Evolutionary conservation across 2,113 vertebrate genomes (phyloP).

Genomic region (Centropus bengalensis): DNA sequence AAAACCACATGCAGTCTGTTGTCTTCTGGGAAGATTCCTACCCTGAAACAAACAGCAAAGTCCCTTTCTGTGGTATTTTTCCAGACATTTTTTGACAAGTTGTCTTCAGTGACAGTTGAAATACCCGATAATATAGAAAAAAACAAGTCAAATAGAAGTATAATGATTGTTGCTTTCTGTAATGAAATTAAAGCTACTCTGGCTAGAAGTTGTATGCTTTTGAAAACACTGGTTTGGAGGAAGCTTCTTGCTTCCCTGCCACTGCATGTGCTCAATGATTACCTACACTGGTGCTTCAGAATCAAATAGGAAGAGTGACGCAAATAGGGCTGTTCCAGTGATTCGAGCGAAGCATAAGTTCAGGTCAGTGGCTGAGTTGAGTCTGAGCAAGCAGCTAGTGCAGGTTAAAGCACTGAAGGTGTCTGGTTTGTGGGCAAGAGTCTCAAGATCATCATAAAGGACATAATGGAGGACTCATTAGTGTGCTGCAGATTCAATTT

Average conservation of each 20-base stretch:
- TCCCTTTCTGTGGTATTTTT: not conserved
- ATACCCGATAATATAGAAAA: not conserved
- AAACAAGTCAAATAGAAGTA: not conserved
- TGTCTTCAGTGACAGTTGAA: not conserved
- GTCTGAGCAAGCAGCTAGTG: not conserved
- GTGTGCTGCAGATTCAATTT: not conserved
- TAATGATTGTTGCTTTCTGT: not conserved
- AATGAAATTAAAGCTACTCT: not conserved
- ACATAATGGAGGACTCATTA: not conserved
- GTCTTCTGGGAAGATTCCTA: not conserved
- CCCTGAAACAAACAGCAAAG: not conserved
- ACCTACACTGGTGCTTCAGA: not conserved
- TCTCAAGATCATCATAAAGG: not conserved
- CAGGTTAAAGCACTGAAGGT: not conserved
- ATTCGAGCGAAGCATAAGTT: not conserved
- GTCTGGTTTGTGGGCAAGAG: not conserved
- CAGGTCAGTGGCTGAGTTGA: not conserved
- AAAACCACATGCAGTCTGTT: not conserved
- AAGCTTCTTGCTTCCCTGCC: not conserved
- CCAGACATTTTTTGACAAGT: not conserved
- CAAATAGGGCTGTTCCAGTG: accelerated
- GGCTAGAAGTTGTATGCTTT: not conserved
- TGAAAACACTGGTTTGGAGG: not conserved
- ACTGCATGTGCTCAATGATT: not conserved
- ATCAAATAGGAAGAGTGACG: not conserved